Conservation (phyloP, 2,888 invertebrate species). For the Escarpia spicata region DNA sequence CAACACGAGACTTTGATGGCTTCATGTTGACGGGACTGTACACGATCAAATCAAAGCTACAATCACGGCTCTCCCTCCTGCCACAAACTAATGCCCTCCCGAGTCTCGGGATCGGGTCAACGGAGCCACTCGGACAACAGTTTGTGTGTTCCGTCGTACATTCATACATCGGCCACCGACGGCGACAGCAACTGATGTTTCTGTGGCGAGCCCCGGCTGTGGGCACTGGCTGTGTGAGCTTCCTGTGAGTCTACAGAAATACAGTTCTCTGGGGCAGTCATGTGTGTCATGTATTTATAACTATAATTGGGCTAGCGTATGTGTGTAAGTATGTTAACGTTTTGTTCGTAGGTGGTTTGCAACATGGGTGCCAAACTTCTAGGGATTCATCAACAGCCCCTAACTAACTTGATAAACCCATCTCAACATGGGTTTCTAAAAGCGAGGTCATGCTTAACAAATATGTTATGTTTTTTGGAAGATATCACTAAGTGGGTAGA, state of each 20-base stretch:
- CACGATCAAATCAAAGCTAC: conserved; percentile 49
- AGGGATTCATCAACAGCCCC: background rate
- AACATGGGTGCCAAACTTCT: too few species aligned
- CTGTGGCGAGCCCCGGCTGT: conserved; percentile 63
- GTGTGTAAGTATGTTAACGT: too few species aligned
- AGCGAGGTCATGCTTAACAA: too few species aligned
- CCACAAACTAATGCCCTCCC: conserved; percentile 20
- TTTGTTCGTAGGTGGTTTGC: background rate
- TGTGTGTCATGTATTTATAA: too few species aligned
- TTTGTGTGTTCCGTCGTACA: conserved; percentile 63
- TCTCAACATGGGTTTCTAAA: too few species aligned
- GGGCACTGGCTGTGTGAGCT: conserved; percentile 64
- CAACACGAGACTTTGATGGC: conserved; percentile 63
- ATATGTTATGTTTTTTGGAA: too few species aligned
- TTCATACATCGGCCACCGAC: conserved; percentile 54
- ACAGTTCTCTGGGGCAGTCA: too few species aligned
- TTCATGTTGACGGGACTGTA: conserved; percentile 63
- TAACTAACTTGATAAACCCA: too few species aligned
- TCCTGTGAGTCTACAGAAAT: conserved; percentile 55
- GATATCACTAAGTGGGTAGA: too few species aligned
- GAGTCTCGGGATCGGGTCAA: background rate
- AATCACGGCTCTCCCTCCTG: conserved; percentile 28
- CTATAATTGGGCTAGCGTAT: too few species aligned
- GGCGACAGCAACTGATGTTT: conserved; percentile 57
- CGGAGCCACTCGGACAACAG: conserved; percentile 47